Evolutionary conservation across 2,797 vertebrate genomes (phyloP).

Genomic region (Thaleichthys pacificus): DNA sequence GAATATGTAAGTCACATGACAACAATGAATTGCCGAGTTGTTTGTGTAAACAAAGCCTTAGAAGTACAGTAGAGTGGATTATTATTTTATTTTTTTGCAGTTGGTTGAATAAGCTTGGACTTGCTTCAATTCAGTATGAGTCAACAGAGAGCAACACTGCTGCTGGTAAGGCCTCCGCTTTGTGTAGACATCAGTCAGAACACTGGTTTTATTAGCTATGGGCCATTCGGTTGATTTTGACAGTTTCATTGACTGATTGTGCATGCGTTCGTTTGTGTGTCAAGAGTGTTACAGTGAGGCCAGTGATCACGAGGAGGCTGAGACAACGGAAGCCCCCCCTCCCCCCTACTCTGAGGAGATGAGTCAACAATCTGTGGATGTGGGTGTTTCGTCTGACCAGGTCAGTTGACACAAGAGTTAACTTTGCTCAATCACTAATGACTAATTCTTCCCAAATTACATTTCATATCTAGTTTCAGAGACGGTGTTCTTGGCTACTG

Average conservation of each 20-base stretch:
- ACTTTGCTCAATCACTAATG: no score
- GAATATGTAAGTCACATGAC: conserved; percentile 83
- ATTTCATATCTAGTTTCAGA: not conserved
- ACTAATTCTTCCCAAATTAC: no score
- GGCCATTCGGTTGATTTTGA: not conserved
- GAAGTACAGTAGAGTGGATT: not conserved
- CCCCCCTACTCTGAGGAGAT: conserved; percentile 78
- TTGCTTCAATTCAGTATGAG: conserved; percentile 86
- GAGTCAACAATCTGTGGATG: conserved; percentile 55
- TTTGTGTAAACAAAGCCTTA: not conserved
- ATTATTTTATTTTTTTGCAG: conserved; percentile 63
- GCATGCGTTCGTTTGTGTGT: conserved; percentile 10
- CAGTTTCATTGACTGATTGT: conserved; percentile 1
- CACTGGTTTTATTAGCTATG: not conserved
- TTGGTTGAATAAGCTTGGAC: conserved; percentile 93
- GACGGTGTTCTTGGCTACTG: not conserved
- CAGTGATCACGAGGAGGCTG: conserved; percentile 92
- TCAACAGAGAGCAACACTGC: conserved; percentile 64
- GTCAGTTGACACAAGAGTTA: conserved; percentile 46
- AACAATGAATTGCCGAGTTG: not conserved
- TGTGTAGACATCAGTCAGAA: not conserved
- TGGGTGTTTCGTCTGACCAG: conserved; percentile 39
- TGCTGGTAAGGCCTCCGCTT: conserved; percentile 59
- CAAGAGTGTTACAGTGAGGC: conserved; percentile 94
- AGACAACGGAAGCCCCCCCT: conserved; percentile 78